A percentile compares a stretch with the other conserved stretches of the same genome.
Conservation (phyloP, 2,888 invertebrate species). For the Leucozona laternaria region DNA sequence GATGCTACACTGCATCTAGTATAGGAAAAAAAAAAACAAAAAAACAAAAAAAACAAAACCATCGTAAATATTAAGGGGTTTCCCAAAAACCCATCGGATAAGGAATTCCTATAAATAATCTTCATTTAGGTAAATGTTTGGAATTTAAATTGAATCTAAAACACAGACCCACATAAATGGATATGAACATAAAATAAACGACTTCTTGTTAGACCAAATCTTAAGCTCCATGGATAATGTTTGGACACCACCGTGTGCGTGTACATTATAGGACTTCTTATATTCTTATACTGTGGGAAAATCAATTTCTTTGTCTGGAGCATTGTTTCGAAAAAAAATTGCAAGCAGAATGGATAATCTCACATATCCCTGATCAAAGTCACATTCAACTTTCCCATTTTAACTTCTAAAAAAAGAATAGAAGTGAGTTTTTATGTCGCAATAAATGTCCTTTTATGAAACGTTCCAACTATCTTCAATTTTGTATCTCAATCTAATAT, state of each 20-base stretch:
- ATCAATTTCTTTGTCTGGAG: constrained; percentile 6
- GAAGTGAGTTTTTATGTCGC: not conserved
- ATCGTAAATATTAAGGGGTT: constrained; percentile 6
- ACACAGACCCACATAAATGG: not conserved
- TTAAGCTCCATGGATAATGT: not conserved
- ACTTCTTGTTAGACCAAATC: not conserved
- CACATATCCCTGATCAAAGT: not conserved
- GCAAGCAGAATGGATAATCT: not conserved
- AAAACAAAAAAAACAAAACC: not conserved
- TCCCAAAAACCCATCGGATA: not conserved
- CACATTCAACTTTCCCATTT: not conserved
- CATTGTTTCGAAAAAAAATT: not conserved
- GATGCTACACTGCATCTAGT: not conserved
- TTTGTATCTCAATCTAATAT: not conserved
- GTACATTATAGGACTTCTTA: not conserved
- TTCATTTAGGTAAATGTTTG: constrained; percentile 1
- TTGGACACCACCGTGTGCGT: not conserved
- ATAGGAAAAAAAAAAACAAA: no score
- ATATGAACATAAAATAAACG: not conserved
- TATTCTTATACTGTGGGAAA: not conserved
- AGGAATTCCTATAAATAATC: not conserved
- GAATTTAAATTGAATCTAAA: constrained; percentile 18
- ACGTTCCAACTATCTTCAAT: not conserved
- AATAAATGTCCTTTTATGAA: not conserved
- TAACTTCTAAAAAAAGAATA: not conserved